phyloP scores from a whole-genome alignment of 1,140 invertebrate species.

The Halesus radiatus region DNA sequence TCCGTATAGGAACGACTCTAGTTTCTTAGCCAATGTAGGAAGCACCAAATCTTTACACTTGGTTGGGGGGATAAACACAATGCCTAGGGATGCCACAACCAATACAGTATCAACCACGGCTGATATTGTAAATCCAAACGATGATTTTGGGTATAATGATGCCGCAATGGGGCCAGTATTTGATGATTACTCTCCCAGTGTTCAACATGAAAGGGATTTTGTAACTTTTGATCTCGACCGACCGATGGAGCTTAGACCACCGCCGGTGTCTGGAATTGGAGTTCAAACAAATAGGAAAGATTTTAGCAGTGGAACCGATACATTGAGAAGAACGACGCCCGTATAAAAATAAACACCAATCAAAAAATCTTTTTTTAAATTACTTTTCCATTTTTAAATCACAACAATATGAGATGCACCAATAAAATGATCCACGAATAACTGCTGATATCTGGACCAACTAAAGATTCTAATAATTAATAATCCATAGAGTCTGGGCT shows the following conservation, averaged over 20 bases:
- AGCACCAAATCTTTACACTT: constrained; percentile 54
- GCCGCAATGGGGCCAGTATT: constrained; percentile 60
- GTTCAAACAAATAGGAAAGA: constrained; percentile 53
- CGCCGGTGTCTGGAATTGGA: constrained; percentile 55
- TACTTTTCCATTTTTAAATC: neutral
- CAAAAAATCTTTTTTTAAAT: neutral
- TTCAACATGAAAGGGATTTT: constrained; percentile 62
- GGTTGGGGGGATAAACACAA: constrained; percentile 33
- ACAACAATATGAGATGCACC: neutral
- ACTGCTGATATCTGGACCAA: neutral
- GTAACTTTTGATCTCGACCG: constrained; percentile 65
- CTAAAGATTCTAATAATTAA: neutral
- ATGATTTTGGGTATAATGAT: constrained; percentile 50
- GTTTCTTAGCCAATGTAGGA: constrained; percentile 52
- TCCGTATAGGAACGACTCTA: constrained; percentile 65
- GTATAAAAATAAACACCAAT: constrained; percentile 58
- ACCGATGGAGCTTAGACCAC: constrained; percentile 58
- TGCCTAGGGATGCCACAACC: constrained; percentile 63
- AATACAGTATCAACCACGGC: constrained; percentile 65
- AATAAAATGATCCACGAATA: neutral
- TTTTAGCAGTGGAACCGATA: constrained; percentile 57
- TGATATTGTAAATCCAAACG: constrained; percentile 59
- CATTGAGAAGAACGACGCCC: constrained; percentile 64
- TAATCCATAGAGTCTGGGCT: neutral
- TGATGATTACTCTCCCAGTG: constrained; percentile 63